Percentiles rank a stretch among this genome's conserved stretches.
phyloP scores from a whole-genome alignment of 2,797 vertebrate species.

The Lemur catta region DNA sequence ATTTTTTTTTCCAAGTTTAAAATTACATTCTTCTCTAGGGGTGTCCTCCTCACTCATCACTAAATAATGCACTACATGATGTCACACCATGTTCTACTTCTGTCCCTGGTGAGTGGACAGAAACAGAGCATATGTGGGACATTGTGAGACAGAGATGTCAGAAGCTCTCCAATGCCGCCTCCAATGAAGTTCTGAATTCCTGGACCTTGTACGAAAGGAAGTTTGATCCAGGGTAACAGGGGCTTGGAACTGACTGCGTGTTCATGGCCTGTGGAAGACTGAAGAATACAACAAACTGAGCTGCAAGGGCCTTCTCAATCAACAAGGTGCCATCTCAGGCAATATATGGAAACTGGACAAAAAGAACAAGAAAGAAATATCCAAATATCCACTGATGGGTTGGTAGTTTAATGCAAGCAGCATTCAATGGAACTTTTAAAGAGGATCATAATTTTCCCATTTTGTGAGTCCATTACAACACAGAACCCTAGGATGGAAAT shows the following conservation, averaged over 20 bases:
- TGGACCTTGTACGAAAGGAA: neutral
- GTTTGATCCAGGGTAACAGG: neutral
- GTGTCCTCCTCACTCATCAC: neutral
- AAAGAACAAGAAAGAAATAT: neutral
- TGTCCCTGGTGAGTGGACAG: conserved; percentile 60
- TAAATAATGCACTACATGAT: conserved; percentile 57
- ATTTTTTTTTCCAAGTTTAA: conserved; percentile 39
- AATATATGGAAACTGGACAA: neutral
- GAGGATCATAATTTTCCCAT: neutral
- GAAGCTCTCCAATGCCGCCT: neutral
- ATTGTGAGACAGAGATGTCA: neutral
- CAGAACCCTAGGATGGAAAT: neutral
- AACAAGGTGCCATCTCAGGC: neutral
- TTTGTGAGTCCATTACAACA: neutral
- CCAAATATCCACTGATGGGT: neutral
- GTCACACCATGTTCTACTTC: neutral
- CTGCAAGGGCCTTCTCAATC: neutral
- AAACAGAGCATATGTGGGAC: conserved; percentile 31
- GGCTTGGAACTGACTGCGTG: neutral
- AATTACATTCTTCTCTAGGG: conserved; percentile 45
- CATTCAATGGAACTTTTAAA: neutral
- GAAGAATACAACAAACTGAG: neutral
- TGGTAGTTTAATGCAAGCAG: neutral
- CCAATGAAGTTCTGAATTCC: neutral
- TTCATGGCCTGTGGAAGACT: fast-evolving